Percentiles rank a stretch among this genome's conserved stretches.
Conservation (phyloP, 2,888 invertebrate species). For the Standfussiana lucernea region DNA sequence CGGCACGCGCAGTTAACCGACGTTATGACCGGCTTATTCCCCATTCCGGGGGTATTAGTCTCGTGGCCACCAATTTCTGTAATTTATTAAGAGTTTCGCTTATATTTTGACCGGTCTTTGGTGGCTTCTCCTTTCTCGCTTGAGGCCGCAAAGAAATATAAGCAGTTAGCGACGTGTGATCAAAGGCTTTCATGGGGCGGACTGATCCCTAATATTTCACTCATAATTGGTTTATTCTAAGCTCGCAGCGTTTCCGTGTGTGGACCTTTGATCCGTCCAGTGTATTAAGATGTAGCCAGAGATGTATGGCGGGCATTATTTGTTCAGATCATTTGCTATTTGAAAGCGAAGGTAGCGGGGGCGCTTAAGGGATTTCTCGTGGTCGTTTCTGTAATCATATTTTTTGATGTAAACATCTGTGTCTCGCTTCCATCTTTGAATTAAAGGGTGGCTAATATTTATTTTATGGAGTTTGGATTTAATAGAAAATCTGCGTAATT, state of each 20-base stretch:
- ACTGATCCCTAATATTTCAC: conserved; percentile 91
- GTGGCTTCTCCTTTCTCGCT: conserved; percentile 84
- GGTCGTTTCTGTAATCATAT: conserved; percentile 62
- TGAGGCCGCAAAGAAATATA: conserved; percentile 84
- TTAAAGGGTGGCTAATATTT: conserved; percentile 45
- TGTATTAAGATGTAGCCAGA: conserved; percentile 88
- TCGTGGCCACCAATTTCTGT: conserved; percentile 87
- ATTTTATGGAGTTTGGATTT: not conserved
- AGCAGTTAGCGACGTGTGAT: conserved; percentile 84
- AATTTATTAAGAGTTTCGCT: conserved; percentile 89
- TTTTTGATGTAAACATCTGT: conserved; percentile 59
- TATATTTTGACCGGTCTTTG: conserved; percentile 81
- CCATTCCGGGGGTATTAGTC: conserved; percentile 89
- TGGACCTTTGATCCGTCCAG: conserved; percentile 88
- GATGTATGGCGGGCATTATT: conserved; percentile 88
- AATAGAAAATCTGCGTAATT: conserved; percentile 13
- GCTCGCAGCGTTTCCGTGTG: conserved; percentile 88
- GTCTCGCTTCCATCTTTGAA: conserved; percentile 38
- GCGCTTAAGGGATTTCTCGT: conserved; percentile 71
- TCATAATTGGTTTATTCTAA: conserved; percentile 91
- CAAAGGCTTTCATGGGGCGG: conserved; percentile 85
- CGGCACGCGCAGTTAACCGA: conserved; percentile 86
- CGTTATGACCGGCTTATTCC: conserved; percentile 88
- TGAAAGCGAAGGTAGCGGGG: conserved; percentile 70
- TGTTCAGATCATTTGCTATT: conserved; percentile 83